Base-by-base conservation (phyloP, 2,797 vertebrate species). In the Dendrocincla fuliginosa region DNA sequence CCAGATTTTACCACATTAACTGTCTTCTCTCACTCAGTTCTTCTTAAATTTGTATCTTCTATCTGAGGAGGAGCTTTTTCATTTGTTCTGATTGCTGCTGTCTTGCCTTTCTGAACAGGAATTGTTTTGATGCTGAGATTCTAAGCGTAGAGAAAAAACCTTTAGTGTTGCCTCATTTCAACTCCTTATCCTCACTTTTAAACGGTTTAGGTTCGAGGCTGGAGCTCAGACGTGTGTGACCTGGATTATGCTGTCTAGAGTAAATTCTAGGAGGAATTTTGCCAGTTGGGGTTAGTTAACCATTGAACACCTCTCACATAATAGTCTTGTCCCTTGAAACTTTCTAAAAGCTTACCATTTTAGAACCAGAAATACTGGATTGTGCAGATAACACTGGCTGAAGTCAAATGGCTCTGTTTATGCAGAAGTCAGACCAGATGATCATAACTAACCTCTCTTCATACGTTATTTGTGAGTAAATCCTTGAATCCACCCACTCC, bases 231-330 rank as follows among this genome's bases (percentile, higher is more conserved):
- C 87, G 1, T 74, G 65, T 74, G 83, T 94, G 89, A 95, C 41
- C 89, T 90, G 95, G 93, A 97, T 95, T 94, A 93, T 75, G 37
- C 85, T 91, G 95, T 96, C 92, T 96, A 53, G 92, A 91, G 79
- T 59, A 89, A 91, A 92, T 93, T 93, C 84, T 93, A 59, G 81
- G 76, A 89, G 47, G 84, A 96, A 69, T 95, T 93, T 93, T 88
- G 70, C 87, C 42, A 39, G 47, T 9, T 79, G 13, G 53, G 32
- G 49, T 86, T 91, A 56, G 64, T 91, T 96, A 95, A 88, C 76
- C 11, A 6, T 53, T 64, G 67, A 93, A 71, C 49, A 79, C 80
- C 64, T 89, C 42, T 93, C 64, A 81, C 53, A 88, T 44, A 55
- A 49, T 33, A 47, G 75, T 75, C 64, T 86, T 60, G 35, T 69